Conservation (phyloP, 2,888 invertebrate genomes). For the Pammene fasciana region DNA sequence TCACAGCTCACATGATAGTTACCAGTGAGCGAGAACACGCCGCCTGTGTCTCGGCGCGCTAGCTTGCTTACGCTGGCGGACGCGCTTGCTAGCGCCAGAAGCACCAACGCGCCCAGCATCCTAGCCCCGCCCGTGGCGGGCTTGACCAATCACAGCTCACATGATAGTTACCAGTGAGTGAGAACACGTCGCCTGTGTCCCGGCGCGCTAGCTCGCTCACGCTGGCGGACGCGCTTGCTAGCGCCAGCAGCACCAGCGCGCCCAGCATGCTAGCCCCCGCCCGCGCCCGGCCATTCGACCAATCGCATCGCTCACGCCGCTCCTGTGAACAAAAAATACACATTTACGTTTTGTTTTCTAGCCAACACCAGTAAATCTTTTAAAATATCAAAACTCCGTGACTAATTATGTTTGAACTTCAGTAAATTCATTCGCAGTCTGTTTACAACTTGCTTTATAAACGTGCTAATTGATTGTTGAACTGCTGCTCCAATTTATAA, state of each 20-base stretch:
- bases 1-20: too few relatives aligned
- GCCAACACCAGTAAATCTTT: too few relatives aligned
- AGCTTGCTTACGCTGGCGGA: constrained; percentile 68
- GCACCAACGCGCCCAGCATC: constrained; percentile 42
- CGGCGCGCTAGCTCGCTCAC: constrained; percentile 72
- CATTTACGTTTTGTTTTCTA: too few relatives aligned
- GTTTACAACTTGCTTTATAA: too few relatives aligned
- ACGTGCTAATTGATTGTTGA: not conserved
- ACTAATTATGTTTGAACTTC: not conserved
- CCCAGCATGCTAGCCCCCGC: constrained; percentile 76
- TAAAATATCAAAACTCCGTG: too few relatives aligned
- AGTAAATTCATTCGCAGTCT: constrained; percentile 1
- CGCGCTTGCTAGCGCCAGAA: constrained; percentile 50
- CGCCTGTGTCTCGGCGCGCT: too few relatives aligned
- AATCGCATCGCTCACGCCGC: constrained; percentile 62
- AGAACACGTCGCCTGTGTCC: constrained; percentile 76
- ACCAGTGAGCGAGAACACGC: too few relatives aligned
- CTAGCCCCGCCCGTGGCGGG: constrained; percentile 37
- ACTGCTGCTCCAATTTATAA: not conserved
- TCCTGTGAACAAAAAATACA: constrained; percentile 48
- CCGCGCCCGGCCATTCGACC: constrained; percentile 58
- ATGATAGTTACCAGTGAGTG: constrained; percentile 62
- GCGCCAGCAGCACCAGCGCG: constrained; percentile 69
- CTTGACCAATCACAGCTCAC: constrained; percentile 58
- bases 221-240: constrained; percentile 65